Conservation (phyloP, 2,797 vertebrate species). For the Lacerta bilineata region DNA sequence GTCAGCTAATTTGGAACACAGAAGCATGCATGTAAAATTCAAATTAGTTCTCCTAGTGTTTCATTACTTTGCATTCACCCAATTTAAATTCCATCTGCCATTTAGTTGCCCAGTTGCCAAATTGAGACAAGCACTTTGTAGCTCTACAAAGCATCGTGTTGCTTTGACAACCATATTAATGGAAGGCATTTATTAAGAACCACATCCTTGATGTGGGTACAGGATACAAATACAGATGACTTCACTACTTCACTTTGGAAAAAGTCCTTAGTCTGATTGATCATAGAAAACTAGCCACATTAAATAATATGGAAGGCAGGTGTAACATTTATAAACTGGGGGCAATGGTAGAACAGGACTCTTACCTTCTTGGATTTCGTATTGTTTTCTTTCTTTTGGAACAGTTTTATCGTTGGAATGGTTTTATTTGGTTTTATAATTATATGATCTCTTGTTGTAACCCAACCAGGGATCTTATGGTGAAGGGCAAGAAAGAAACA, state of each 20-base stretch:
- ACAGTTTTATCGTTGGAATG: no score
- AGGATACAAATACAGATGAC: background rate
- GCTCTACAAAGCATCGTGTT: slow-evolving; percentile 8
- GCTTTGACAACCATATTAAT: slow-evolving; percentile 23
- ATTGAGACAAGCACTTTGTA: slow-evolving; percentile 30
- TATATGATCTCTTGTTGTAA: no score
- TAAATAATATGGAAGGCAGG: slow-evolving; percentile 16
- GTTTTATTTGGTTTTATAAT: no score
- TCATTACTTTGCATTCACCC: slow-evolving; percentile 48
- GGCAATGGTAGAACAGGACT: background rate
- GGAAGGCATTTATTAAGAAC: slow-evolving; percentile 19
- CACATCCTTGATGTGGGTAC: background rate
- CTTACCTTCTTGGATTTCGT: background rate
- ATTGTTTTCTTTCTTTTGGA: background rate
- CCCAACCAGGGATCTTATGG: no score
- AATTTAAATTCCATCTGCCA: slow-evolving; percentile 50
- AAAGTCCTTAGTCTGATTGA: background rate
- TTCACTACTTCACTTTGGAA: background rate
- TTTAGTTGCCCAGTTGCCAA: slow-evolving; percentile 37
- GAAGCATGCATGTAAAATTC: slow-evolving; percentile 51
- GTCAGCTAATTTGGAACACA: slow-evolving; percentile 57
- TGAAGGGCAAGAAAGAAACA: no score
- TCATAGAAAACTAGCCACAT: slow-evolving; percentile 24
- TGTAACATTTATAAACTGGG: background rate
- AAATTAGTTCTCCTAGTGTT: slow-evolving; percentile 56